phyloP scores from a whole-genome alignment of 2,888 invertebrate genomes.

The Agrochola circellaris region DNA sequence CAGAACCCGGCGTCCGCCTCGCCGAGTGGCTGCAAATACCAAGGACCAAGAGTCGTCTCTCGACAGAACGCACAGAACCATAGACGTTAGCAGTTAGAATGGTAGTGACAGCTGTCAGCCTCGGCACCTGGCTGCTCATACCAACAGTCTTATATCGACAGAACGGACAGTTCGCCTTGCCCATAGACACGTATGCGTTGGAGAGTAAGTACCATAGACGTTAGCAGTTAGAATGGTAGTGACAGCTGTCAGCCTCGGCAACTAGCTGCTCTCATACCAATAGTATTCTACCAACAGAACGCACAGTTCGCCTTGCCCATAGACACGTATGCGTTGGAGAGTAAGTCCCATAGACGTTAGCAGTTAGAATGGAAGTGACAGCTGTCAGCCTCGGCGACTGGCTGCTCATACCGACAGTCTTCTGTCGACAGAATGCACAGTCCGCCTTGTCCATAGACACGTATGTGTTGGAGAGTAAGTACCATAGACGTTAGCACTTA shows the following conservation, averaged over 20 bases:
- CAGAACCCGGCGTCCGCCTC: too few relatives aligned
- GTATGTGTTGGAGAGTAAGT: constrained; percentile 76
- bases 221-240: too few relatives aligned
- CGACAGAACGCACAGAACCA: too few relatives aligned
- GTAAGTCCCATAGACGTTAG: constrained; percentile 61
- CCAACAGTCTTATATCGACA: constrained; percentile 94
- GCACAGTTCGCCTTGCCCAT: constrained; percentile 94
- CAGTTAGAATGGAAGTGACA: constrained; percentile 70
- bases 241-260: too few relatives aligned
- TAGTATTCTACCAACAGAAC: too few relatives aligned
- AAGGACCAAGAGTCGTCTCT: too few relatives aligned
- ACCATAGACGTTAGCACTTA: too few relatives aligned
- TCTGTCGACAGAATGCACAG: constrained; percentile 93
- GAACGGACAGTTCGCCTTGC: constrained; percentile 94
- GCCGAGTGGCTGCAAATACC: too few relatives aligned
- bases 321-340: constrained; percentile 85
- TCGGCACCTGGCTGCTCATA: constrained; percentile 92
- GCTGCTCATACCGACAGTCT: constrained; percentile 93
- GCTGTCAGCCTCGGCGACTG: constrained; percentile 90
- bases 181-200: constrained; percentile 90
- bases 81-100: background rate
- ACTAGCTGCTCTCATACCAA: too few relatives aligned
- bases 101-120: constrained; percentile 84
- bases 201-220: too few relatives aligned
- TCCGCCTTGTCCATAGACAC: constrained; percentile 94